These are phyloP conservation scores for Neoascia interrupta DNA, from an alignment of 2,888 invertebrate genomes.

Conservation along the genomic window DNA sequence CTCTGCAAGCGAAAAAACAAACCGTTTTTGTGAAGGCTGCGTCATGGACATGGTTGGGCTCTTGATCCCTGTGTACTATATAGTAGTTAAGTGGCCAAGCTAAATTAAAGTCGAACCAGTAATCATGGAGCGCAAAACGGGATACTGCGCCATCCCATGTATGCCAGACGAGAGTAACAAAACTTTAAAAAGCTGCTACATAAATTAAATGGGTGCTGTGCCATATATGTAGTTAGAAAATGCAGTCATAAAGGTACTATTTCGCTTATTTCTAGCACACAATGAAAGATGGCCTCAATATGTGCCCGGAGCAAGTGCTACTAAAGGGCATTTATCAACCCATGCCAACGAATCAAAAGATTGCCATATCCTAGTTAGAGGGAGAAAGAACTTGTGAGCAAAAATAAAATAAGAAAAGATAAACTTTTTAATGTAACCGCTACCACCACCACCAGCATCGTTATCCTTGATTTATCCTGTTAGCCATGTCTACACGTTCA, in stretches of 20 bases:
- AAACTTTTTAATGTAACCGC: constrained; percentile 56
- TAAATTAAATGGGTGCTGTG: constrained; percentile 52
- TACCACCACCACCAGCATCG: constrained; percentile 24
- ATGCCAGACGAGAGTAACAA: constrained; percentile 41
- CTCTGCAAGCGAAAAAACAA: background rate
- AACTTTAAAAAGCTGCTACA: constrained; percentile 66
- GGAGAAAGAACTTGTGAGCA: background rate
- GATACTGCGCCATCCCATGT: constrained; percentile 31
- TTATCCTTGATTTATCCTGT: constrained; percentile 69
- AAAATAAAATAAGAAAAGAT: constrained; percentile 49
- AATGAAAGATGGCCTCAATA: constrained; percentile 67
- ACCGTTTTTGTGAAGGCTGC: too few relatives aligned
- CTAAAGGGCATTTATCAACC: constrained; percentile 66
- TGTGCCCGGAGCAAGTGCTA: constrained; percentile 26
- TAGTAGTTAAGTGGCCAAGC: too few relatives aligned
- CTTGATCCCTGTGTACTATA: too few relatives aligned
- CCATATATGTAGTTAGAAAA: too few relatives aligned
- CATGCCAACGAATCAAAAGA: constrained; percentile 68
- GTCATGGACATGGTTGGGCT: too few relatives aligned
- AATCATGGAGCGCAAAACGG: too few relatives aligned
- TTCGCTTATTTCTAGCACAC: constrained; percentile 14
- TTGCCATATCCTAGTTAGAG: constrained; percentile 37
- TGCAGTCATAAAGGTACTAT: too few relatives aligned
- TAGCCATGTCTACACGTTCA: constrained; percentile 65
- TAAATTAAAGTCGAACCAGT: too few relatives aligned